Base-by-base conservation (phyloP, 2,113 vertebrate genomes). In the Phyllostomus hastatus region DNA sequence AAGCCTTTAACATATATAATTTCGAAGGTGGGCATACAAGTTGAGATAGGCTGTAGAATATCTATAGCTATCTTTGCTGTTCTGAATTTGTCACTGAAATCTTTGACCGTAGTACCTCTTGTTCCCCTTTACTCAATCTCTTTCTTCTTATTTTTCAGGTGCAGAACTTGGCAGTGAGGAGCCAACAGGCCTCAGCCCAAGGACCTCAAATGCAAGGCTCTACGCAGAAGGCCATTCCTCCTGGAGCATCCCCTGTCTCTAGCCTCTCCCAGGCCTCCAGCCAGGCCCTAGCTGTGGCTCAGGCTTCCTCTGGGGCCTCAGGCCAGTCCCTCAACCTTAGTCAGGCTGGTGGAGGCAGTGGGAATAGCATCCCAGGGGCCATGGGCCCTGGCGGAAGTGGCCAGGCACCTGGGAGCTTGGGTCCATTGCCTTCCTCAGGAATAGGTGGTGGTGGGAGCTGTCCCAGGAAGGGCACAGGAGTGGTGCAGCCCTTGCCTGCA, bases 91-190 rank as follows among this genome's bases (percentile, higher is more conserved):
- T 59, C 35, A 46, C 17, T 79, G 90, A 50, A 81, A 41, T 83
- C 54, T 85, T 50, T 76, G 38, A 46, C 31, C 93, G 50, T 31
- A 41, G 54, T 52, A 54, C 38, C 17, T 35, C 50, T 52, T 48
- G 14, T 75, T 50, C 4, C 16, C 26, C 46, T 48, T 59, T 85
- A 80, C 54, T 95, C 70, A 85, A 0, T 24, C 33, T 61, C 95
- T 95, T 83, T 92, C 7, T 97, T 31, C 82, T 15, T 97, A 24
- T 97, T 33, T 97, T 97, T 90, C 91, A 99, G 99, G 99, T 99
- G 97, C 99, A 99, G 98, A 99, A 99, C 88, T 95, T 99, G 98
- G 99, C 99, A 76, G 98, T 99, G 94, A 98, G 99, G 95, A 98
- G 97, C 95, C 99, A 99, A 88, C 99, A 99, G 97, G 97, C 98